phyloP scores from a whole-genome alignment of 2,797 vertebrate species.

The Poeciliopsis paucimaculata region DNA sequence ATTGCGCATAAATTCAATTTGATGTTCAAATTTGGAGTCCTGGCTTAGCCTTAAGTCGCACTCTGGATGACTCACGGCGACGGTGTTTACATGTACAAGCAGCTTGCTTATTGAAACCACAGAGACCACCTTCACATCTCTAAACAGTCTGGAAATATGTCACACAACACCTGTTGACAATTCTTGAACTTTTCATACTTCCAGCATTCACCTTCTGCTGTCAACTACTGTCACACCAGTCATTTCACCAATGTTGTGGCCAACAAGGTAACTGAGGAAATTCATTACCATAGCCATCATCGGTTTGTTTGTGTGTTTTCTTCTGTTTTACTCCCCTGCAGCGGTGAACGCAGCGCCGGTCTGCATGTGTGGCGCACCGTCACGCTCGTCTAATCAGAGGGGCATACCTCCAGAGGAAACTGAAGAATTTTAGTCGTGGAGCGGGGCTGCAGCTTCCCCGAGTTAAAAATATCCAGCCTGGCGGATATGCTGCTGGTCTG shows the following conservation, averaged over 20 bases:
- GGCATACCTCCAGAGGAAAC: slow-evolving; percentile 66
- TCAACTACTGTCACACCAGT: slow-evolving; percentile 13
- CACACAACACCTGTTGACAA: slow-evolving; percentile 48
- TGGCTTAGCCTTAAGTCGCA: not conserved
- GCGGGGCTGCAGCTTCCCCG: slow-evolving; percentile 70
- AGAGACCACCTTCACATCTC: slow-evolving; percentile 23
- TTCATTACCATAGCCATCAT: slow-evolving; percentile 27
- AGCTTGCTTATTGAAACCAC: slow-evolving; percentile 19
- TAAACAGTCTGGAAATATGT: slow-evolving; percentile 18
- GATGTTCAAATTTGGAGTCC: slow-evolving; percentile 22
- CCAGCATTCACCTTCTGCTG: not conserved
- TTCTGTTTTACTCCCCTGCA: not conserved
- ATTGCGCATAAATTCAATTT: slow-evolving; percentile 42
- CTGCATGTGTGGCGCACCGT: slow-evolving; percentile 37
- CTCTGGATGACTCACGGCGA: slow-evolving; percentile 30
- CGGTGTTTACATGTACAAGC: not conserved
- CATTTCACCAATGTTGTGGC: slow-evolving; percentile 15
- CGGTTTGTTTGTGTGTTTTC: slow-evolving; percentile 19
- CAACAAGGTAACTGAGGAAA: not conserved
- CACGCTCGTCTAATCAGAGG: slow-evolving; percentile 44
- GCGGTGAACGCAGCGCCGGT: slow-evolving; percentile 48
- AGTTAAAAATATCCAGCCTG: slow-evolving; percentile 80
- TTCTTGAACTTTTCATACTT: slow-evolving; percentile 2
- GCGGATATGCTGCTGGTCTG: slow-evolving; percentile 72
- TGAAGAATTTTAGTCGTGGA: slow-evolving; percentile 58